Evolutionary conservation across 2,888 invertebrate species (phyloP).

Genomic region (Aporophyla lueneburgensis): DNA sequence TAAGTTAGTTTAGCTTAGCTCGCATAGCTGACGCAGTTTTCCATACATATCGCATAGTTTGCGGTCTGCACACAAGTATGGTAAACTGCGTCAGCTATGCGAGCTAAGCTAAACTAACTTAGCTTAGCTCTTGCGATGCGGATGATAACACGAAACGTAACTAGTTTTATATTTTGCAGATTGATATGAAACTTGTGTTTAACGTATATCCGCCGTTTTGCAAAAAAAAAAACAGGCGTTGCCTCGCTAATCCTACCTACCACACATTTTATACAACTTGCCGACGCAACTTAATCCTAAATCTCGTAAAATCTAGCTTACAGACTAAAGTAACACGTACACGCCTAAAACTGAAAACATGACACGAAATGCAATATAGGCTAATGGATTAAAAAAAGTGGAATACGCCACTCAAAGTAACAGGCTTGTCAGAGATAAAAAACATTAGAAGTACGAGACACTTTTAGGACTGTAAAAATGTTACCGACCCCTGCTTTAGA

Average conservation of each 20-base stretch:
- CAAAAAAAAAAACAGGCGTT: background rate
- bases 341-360: slow-evolving; percentile 6
- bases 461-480: slow-evolving; percentile 45
- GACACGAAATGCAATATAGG: slow-evolving; percentile 50
- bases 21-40: too few relatives aligned
- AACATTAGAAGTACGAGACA: slow-evolving; percentile 47
- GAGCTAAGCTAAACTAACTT: too few relatives aligned
- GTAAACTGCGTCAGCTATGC: too few relatives aligned
- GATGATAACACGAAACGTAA: too few relatives aligned
- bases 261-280: background rate
- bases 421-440: slow-evolving; percentile 54
- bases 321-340: background rate
- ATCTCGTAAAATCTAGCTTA: background rate
- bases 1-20: too few relatives aligned
- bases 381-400: slow-evolving; percentile 67
- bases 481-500: slow-evolving; percentile 25
- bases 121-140: too few relatives aligned
- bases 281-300: background rate
- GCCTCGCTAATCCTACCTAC: background rate
- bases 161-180: background rate
- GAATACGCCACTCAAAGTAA: slow-evolving; percentile 45
- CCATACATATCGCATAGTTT: too few relatives aligned
- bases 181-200: background rate
- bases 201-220: background rate
- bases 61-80: too few relatives aligned